Conservation (phyloP, 2,797 vertebrate species). For the Poeciliopsis paucimaculata region DNA sequence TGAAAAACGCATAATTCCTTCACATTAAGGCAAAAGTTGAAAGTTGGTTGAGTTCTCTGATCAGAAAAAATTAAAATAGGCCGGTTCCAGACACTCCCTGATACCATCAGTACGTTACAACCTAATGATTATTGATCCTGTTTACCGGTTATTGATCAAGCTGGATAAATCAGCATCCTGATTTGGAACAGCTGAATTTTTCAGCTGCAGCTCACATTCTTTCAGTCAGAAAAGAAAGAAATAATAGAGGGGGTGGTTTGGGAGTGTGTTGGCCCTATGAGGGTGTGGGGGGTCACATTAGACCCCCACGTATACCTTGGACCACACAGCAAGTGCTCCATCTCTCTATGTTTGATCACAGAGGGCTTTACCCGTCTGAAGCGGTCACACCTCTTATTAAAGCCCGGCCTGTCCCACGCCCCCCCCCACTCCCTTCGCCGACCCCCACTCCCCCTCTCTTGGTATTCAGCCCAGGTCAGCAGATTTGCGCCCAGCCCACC, state of each 20-base stretch:
- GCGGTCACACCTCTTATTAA: constrained; percentile 94
- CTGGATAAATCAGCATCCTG: not conserved
- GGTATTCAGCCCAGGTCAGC: constrained; percentile 99
- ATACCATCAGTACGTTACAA: not conserved
- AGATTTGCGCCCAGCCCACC: constrained; percentile 90
- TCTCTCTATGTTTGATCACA: constrained; percentile 88
- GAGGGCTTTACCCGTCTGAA: constrained; percentile 87
- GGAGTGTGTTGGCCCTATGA: not conserved
- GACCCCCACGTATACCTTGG: constrained; percentile 87
- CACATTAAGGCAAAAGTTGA: no score
- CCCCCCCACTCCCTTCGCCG: constrained; percentile 46
- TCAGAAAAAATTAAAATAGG: not conserved
- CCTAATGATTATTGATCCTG: not conserved
- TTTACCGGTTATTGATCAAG: not conserved
- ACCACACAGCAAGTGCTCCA: constrained; percentile 93
- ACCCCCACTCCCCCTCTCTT: constrained; percentile 83
- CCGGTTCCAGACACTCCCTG: not conserved
- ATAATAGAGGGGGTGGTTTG: constrained; percentile 60
- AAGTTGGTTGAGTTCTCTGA: not conserved
- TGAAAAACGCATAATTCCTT: no score
- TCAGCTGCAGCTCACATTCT: constrained; percentile 23
- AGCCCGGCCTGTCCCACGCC: constrained; percentile 89
- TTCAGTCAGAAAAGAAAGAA: constrained; percentile 85
- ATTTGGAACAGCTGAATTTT: constrained; percentile 1
- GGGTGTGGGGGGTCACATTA: constrained; percentile 79